These are phyloP conservation scores for Sternotherus odoratus DNA, from an alignment of 2,797 vertebrate species.

Conservation along the genomic window DNA sequence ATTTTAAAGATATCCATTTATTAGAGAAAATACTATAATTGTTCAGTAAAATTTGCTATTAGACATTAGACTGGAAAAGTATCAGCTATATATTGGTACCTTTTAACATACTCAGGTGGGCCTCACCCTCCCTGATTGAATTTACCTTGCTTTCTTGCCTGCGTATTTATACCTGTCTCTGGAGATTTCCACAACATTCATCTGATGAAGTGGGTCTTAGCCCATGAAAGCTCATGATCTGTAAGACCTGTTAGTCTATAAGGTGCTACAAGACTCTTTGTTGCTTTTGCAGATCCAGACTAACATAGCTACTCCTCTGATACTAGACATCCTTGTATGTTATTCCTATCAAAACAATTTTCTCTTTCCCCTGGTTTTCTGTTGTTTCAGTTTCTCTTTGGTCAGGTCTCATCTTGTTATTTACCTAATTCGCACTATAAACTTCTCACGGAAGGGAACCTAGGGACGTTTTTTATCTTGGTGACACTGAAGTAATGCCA, in stretches of 20 bases:
- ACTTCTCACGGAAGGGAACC: not conserved
- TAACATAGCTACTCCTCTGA: no score
- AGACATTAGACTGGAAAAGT: not conserved
- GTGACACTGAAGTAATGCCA: fast-evolving
- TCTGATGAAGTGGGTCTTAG: no score
- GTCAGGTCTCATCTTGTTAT: not conserved
- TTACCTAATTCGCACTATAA: not conserved
- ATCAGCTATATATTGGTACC: no score
- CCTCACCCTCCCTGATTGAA: no score
- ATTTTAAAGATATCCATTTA: not conserved
- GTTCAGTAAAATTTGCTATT: not conserved
- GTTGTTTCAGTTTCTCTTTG: not conserved
- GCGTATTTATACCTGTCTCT: no score
- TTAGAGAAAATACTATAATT: not conserved
- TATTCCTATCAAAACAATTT: not conserved
- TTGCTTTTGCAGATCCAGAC: no score
- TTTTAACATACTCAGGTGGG: no score
- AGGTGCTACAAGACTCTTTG: no score
- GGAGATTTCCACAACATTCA: no score
- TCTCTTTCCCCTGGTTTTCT: fast-evolving
- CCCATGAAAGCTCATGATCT: no score
- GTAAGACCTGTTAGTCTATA: no score
- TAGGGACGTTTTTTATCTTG: fast-evolving
- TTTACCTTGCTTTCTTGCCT: no score
- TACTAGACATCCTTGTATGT: not conserved